Conservation (phyloP, 2,797 vertebrate genomes). For the Merluccius polli region DNA sequence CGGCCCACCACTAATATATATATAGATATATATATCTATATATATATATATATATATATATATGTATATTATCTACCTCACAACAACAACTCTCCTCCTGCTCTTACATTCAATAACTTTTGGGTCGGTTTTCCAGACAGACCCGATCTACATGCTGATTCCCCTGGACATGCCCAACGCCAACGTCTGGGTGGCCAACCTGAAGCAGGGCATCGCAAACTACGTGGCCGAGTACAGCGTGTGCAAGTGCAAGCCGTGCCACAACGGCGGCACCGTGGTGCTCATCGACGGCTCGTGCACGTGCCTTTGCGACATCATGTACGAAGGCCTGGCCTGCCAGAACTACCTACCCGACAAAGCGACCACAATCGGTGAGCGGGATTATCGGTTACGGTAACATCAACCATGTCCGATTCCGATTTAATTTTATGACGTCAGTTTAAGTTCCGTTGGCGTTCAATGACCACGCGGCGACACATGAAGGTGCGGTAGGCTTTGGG, state of each 20-base stretch:
- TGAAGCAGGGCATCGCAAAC: conserved; percentile 76
- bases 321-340: conserved; percentile 81
- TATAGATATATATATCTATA: too few species aligned
- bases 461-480: too few species aligned
- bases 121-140: conserved; percentile 64
- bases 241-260: conserved; percentile 85
- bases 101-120: neutral
- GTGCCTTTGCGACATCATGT: conserved; percentile 74
- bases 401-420: too few species aligned
- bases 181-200: conserved; percentile 71
- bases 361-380: conserved; percentile 21
- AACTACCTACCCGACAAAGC: conserved; percentile 48
- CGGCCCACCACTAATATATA: too few species aligned
- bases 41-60: too few species aligned
- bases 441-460: too few species aligned
- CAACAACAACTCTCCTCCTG: too few species aligned
- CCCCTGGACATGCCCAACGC: conserved; percentile 73
- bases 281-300: conserved; percentile 80
- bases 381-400: too few species aligned
- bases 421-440: too few species aligned
- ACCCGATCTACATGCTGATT: conserved; percentile 80
- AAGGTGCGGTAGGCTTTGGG: too few species aligned
- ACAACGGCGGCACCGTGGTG: conserved; percentile 79
- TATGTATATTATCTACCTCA: too few species aligned
- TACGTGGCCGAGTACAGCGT: conserved; percentile 80